Percentiles rank a stretch among this genome's conserved stretches.
Conservation (phyloP, 2,797 vertebrate genomes). For the Karalla daura region DNA sequence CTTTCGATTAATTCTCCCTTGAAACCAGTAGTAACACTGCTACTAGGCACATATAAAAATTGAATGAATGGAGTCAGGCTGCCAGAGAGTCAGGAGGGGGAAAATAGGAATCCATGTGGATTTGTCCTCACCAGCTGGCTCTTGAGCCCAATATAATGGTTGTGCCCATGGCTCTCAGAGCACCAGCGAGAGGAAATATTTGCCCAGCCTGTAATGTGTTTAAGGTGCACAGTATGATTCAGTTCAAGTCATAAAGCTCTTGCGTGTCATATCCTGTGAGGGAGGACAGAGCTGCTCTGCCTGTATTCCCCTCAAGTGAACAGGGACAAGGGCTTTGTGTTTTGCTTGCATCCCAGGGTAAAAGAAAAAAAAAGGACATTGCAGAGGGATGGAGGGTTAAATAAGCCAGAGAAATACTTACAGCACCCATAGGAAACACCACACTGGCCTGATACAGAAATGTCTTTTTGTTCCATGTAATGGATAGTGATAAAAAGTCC, state of each 20-base stretch:
- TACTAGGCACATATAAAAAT: conserved; percentile 86
- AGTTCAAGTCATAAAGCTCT: conserved; percentile 78
- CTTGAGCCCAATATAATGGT: conserved; percentile 78
- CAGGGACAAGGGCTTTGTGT: conserved; percentile 78
- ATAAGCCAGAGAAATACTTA: conserved; percentile 53
- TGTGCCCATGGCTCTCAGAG: conserved; percentile 78
- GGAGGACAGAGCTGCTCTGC: conserved; percentile 63
- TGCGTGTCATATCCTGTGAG: conserved; percentile 80
- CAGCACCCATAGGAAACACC: conserved; percentile 63
- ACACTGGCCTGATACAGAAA: conserved; percentile 56
- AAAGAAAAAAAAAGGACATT: conserved; percentile 39
- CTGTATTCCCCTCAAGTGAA: conserved; percentile 50
- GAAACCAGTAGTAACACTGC: conserved; percentile 85
- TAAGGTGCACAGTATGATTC: conserved; percentile 78
- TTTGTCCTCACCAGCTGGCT: conserved; percentile 83
- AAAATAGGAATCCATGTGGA: conserved; percentile 77
- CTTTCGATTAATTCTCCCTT: conserved; percentile 86
- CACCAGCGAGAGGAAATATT: conserved; percentile 80
- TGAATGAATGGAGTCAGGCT: conserved; percentile 80
- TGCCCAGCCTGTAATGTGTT: conserved; percentile 78
- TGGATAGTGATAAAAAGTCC: conserved; percentile 57
- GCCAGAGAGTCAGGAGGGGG: conserved; percentile 78
- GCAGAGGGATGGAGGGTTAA: conserved; percentile 43
- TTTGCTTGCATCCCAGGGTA: conserved; percentile 59
- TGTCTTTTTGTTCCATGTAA: conserved; percentile 56